Evolutionary conservation across 2,797 vertebrate genomes (phyloP).

Genomic region (Hirundo rustica): DNA sequence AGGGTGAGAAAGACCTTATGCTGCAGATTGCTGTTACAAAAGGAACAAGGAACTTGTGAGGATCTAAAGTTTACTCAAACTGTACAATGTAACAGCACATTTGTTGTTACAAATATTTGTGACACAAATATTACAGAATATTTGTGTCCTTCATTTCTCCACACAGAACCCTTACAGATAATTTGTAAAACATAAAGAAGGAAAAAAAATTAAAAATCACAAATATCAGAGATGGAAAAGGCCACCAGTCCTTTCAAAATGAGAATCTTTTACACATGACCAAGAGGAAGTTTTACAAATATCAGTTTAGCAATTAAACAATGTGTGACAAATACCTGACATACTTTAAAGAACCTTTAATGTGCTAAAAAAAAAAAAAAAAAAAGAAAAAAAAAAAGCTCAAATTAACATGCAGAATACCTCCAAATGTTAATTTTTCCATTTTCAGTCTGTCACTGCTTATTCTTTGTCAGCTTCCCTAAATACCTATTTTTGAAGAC

Average conservation of each 20-base stretch:
- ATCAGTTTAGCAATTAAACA: background rate
- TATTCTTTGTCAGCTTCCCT: background rate
- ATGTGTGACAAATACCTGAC: background rate
- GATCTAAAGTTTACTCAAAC: background rate
- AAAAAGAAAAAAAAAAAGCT: accelerated
- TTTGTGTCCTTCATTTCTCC: background rate
- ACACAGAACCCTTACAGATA: background rate
- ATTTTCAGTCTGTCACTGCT: background rate
- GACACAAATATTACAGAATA: too few species aligned
- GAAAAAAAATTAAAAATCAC: background rate
- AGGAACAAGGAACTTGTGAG: background rate
- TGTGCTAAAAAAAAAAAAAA: background rate
- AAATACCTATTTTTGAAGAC: background rate
- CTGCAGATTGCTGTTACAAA: background rate
- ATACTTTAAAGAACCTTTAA: background rate
- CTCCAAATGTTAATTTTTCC: background rate
- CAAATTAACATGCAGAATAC: background rate
- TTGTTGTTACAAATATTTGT: too few species aligned
- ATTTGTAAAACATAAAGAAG: background rate
- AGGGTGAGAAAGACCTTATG: background rate
- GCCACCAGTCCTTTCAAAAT: background rate
- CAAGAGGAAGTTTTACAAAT: background rate
- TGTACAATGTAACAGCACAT: background rate
- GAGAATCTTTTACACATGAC: background rate
- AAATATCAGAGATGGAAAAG: background rate